Evolutionary conservation across 2,888 invertebrate species (phyloP).

Genomic region (Aphidius colemani): DNA sequence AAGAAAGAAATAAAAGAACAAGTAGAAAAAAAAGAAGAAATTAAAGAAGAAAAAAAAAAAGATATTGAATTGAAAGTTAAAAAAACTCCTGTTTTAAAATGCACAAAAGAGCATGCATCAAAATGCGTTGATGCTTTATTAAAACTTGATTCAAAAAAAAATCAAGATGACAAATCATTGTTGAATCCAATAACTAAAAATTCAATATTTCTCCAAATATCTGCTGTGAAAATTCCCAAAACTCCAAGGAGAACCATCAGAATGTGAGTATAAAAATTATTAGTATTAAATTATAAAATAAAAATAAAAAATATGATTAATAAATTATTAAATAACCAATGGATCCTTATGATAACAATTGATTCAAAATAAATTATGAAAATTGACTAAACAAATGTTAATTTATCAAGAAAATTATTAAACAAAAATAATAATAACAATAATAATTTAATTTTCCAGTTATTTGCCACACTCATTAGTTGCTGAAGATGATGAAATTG

Average conservation of each 20-base stretch:
- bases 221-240: constrained; percentile 70
- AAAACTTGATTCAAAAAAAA: constrained; percentile 49
- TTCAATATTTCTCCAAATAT: constrained; percentile 67
- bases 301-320: constrained; percentile 44
- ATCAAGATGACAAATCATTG: constrained; percentile 54
- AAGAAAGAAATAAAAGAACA: constrained; percentile 24
- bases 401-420: background rate
- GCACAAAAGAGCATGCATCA: constrained; percentile 47
- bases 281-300: constrained; percentile 1
- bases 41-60: constrained; percentile 10
- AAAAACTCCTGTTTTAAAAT: constrained; percentile 26
- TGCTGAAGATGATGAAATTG: constrained; percentile 72
- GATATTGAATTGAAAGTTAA: background rate
- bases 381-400: constrained; percentile 20
- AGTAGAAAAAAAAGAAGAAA: constrained; percentile 14
- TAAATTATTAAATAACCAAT: constrained; percentile 43
- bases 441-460: constrained; percentile 46
- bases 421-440: constrained; percentile 4
- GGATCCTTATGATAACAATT: constrained; percentile 51
- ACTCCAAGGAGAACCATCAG: constrained; percentile 66
- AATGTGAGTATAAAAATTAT: constrained; percentile 63
- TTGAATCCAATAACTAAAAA: constrained; percentile 63
- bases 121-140: constrained; percentile 54
- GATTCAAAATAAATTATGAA: constrained; percentile 41
- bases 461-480: constrained; percentile 67